phyloP scores from a whole-genome alignment of 2,113 vertebrate species.

The Ceuthmochares aereus region DNA sequence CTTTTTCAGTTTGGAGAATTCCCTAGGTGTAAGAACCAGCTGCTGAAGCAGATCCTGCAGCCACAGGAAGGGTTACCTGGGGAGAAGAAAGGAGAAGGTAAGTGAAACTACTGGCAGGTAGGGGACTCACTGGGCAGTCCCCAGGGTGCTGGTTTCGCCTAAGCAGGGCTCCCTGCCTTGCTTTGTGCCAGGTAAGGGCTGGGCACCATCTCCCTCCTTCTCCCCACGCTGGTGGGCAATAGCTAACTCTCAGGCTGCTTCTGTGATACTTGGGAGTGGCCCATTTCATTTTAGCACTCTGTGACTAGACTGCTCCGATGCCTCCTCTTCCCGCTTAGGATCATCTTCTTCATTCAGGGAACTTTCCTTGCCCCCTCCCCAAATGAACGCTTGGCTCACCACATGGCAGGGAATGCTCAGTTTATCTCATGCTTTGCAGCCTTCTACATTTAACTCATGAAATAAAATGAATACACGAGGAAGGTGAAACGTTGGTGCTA shows the following conservation, averaged over 20 bases:
- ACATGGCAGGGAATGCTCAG: not conserved
- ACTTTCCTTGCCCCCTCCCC: not conserved
- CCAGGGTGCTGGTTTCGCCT: not conserved
- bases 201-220: not conserved
- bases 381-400: not conserved
- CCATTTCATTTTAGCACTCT: fast-evolving
- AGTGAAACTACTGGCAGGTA: fast-evolving
- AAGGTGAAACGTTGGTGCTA: not conserved
- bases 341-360: not conserved
- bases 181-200: not conserved
- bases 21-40: not conserved
- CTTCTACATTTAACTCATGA: not conserved
- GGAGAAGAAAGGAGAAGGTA: not conserved
- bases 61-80: not conserved
- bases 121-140: not conserved
- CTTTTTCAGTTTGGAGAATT: not conserved
- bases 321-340: not conserved
- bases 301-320: not conserved
- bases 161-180: not conserved
- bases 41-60: not conserved
- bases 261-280: fast-evolving
- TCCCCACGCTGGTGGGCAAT: fast-evolving
- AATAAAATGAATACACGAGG: not conserved
- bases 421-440: conserved; percentile 3
- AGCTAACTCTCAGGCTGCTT: not conserved